Evolutionary conservation across 1,140 invertebrate genomes (phyloP), one percentile per base, ranked within the genome.

Genomic region (Tigriopus japonicus): DNA sequence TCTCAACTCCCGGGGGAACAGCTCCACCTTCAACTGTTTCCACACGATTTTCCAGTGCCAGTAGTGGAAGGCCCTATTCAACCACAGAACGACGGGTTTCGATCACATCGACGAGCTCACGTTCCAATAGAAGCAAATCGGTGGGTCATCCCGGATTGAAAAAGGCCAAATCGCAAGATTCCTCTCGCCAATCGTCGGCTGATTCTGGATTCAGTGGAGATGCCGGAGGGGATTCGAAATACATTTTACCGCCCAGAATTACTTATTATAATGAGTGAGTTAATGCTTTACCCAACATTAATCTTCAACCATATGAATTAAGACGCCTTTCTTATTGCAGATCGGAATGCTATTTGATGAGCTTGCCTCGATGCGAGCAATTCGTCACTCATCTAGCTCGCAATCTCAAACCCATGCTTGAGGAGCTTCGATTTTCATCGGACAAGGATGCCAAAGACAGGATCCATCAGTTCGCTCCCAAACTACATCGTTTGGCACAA

Each of bases 321-420:
- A 6, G 3, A 21, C 10, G n/a, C 6, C 19, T 49, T 21, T 49
- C 19, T 49, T 5, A 17, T 12, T 21, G 3, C 21, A 54, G 52
- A 40, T 58, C 55, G 5, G 55, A 58, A 19, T 58, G 55, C 40
- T 58, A 58, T 24, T 58, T 58, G 55, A 41, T 40, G n/a, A 58
- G 42, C 28, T 42, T 58, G 28, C 55, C 55, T 6, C 24, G 55
- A 15, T 58, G 55, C 42, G 55, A 58, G 15, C 55, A 58, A 42
- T 58, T 58, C 42, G 40, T 42, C 17, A 17, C 55, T 42, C 55
- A 58, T 42, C 35, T 58, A n/a, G 17, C 21, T 17, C n/a, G 55
- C 15, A 58, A 23, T 40, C 21, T 58, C 17, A 58, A 42, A n/a
- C 55, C 55, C 5, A 28, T 58, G 28, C 35, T 58, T 6, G 41